phyloP scores from a whole-genome alignment of 2,113 vertebrate genomes.

The Riparia riparia region DNA sequence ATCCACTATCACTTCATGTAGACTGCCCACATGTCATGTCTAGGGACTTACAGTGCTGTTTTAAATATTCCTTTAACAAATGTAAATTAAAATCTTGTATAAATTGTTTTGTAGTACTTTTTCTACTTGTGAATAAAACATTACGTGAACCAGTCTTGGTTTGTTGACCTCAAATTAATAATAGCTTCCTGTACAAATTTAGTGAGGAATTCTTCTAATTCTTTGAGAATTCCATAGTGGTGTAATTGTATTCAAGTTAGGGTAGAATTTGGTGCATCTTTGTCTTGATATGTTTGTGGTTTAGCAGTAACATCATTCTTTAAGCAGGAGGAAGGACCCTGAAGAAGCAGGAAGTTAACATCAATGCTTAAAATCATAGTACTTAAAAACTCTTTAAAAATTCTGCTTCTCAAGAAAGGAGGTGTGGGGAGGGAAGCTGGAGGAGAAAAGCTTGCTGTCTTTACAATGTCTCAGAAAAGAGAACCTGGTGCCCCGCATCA shows the following conservation, averaged over 20 bases:
- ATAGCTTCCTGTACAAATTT: not conserved
- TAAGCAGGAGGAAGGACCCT: not conserved
- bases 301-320: not conserved
- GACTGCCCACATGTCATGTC: not conserved
- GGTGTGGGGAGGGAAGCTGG: fast-evolving
- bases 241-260: not conserved
- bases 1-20: not conserved
- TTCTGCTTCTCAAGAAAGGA: not conserved
- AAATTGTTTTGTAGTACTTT: constrained; percentile 73
- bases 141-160: not conserved
- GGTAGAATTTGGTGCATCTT: not conserved
- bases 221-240: not conserved
- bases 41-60: constrained; percentile 24
- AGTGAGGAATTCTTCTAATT: not conserved
- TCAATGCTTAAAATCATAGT: not conserved
- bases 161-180: not conserved
- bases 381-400: not conserved
- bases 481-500: not conserved
- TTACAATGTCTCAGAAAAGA: not conserved
- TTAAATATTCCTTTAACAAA: constrained; percentile 51
- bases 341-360: not conserved
- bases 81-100: constrained; percentile 70
- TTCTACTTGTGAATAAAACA: constrained; percentile 80
- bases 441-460: not conserved
- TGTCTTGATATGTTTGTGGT: not conserved